phyloP scores from a whole-genome alignment of 2,113 vertebrate genomes.

The Dasypus novemcinctus region DNA sequence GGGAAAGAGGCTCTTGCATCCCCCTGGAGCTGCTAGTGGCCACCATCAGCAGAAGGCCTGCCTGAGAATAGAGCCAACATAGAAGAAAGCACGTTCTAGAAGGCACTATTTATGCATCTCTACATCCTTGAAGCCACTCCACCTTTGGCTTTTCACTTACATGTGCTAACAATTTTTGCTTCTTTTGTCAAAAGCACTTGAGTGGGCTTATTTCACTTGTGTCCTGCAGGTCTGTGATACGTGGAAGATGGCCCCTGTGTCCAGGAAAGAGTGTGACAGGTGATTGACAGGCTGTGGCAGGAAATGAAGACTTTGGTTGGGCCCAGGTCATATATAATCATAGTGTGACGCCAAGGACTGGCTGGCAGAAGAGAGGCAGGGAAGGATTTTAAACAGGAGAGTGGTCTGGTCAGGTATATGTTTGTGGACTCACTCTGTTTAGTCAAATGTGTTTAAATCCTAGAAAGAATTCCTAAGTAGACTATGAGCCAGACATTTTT shows the following conservation, averaged over 20 bases:
- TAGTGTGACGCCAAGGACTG: background rate
- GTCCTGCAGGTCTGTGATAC: background rate
- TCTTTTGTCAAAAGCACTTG: background rate
- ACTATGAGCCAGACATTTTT: constrained; percentile 35
- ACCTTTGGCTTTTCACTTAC: background rate
- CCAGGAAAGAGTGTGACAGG: background rate
- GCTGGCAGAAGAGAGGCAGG: background rate
- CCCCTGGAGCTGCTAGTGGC: background rate
- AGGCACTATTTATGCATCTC: background rate
- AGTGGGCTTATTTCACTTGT: background rate
- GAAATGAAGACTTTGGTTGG: background rate
- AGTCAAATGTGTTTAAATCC: constrained; percentile 67
- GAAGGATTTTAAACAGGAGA: background rate
- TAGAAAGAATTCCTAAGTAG: constrained; percentile 67
- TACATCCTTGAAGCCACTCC: background rate
- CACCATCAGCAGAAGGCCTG: background rate
- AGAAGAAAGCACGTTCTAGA: background rate
- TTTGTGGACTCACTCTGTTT: constrained; percentile 48
- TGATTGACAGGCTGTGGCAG: background rate
- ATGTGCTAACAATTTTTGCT: background rate
- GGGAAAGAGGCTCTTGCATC: background rate
- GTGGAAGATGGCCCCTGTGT: background rate
- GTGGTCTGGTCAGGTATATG: background rate
- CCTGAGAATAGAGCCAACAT: background rate
- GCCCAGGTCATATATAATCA: background rate